These are phyloP conservation scores for Chromis chromis DNA, from an alignment of 2,797 vertebrate species.

Conservation along the genomic window DNA sequence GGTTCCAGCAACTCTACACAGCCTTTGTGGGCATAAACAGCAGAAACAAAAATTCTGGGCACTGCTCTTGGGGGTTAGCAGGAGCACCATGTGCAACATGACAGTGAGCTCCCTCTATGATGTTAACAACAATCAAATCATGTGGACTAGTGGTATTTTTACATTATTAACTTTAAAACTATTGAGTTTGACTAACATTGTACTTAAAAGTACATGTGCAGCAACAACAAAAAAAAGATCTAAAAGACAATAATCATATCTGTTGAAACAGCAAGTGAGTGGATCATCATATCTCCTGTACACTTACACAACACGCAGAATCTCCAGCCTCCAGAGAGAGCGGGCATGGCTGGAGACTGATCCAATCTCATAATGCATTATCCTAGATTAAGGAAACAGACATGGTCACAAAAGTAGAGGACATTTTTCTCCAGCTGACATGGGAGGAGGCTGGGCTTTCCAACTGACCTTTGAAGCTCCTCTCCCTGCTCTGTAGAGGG, in stretches of 20 bases:
- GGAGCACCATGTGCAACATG: slow-evolving; percentile 1
- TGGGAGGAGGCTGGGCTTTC: slow-evolving; percentile 10
- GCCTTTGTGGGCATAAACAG: background rate
- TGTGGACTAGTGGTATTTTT: background rate
- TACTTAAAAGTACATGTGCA: background rate
- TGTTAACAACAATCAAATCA: background rate
- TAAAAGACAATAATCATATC: background rate
- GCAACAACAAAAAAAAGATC: too few species aligned
- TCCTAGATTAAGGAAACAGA: slow-evolving; percentile 77
- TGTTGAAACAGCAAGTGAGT: slow-evolving; percentile 2
- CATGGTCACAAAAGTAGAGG: slow-evolving; percentile 25
- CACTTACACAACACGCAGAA: slow-evolving; percentile 93
- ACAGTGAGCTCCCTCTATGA: background rate
- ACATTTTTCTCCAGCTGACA: background rate
- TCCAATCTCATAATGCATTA: slow-evolving; percentile 92
- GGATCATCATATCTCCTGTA: background rate
- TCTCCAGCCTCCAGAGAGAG: slow-evolving; percentile 96
- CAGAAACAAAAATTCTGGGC: background rate
- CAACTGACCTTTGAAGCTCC: slow-evolving; percentile 90
- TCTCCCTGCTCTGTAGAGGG: slow-evolving; percentile 88
- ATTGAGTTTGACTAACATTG: background rate
- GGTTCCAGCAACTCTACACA: slow-evolving; percentile 9
- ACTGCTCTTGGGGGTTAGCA: background rate
- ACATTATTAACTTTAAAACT: background rate
- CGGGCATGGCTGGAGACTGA: slow-evolving; percentile 90